Evolutionary conservation across 2,113 vertebrate species (phyloP), one percentile per base, ranked within the genome.

Genomic region (Todiramphus saurophagus): DNA sequence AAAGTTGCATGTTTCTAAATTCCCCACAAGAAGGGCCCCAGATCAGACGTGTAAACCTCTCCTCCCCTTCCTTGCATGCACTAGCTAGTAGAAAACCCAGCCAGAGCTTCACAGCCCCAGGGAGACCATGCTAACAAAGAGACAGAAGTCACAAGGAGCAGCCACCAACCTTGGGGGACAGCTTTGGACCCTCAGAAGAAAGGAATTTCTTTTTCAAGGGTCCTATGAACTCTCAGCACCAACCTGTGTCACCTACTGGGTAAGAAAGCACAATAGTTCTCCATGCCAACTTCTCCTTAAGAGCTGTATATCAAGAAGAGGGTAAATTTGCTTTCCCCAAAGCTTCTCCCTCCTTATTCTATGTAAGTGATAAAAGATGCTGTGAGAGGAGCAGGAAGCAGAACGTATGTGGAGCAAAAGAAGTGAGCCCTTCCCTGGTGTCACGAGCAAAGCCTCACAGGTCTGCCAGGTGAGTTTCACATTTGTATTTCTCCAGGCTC

Each of bases 361-460:
- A 43, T 16, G 0, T 41, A 72, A 64, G 14, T 48, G 35, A 25
- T 39, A 62, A 51, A 75, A 78, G 11, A 51, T 23, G 10, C 59
- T 44, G 21, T 1, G 5, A 75, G 51, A 86, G 16, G 15, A 89
- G 28, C 16, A 33, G 31, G 16, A 67, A 91, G 51, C 30, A 66
- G 53, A 80, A 35, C 35, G 25, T 31, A 7, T 8, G 35, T 4
- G 4, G 39, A 73, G 24, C 24, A 67, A 31, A 58, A 33, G 35
- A 43, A 35, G 12, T 2, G 31, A 50, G 9, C 17, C 20, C 7
- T 89, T 76, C 43, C 12, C 9, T 9, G 3, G 5, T 30, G 31
- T 11, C 35, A 70, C 1, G 1, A 23, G 23, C 35, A 51, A 76
- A 62, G 23, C 33, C 37, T 63, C 0, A 0, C 2, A 3, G 7